Evolutionary conservation across 2,113 vertebrate genomes (phyloP), one percentile per base, ranked within the genome.

Genomic region (Martes martes): DNA sequence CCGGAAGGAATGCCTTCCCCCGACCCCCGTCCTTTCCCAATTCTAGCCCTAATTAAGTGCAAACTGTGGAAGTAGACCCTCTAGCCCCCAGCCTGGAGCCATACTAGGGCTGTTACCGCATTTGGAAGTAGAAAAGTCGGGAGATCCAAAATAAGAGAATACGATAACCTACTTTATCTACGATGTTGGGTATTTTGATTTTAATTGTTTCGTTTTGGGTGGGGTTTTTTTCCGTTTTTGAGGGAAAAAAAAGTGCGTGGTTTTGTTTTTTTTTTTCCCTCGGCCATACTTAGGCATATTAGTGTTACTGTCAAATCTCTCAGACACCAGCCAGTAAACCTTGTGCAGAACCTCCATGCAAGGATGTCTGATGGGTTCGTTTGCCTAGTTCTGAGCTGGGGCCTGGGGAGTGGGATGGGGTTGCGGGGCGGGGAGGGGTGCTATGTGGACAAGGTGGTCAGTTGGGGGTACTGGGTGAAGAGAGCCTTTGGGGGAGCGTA

Each of bases 51-150:
- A 65, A 78, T 65, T 96, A 84, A 39, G 42, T 65, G 69, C 84
- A 55, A 42, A 45, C 23, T 10, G 36, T 63, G 78, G 26, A 26
- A 55, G 16, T 73, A 14, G 76, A 21, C 67, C 83, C 45, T 45
- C 65, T 33, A 47, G n/a, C 31, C 33, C 90, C 79, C 15, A 1
- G 50, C 45, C 86, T 80, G 18, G 4, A 76, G 52, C 76, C 26
- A 26, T 52, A 39, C 71, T 61, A 50, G 93, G 63, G 52, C 65
- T 73, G 69, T 74, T 57, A 47, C 76, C 73, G 87, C 47, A 26
- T 92, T 91, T 94, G 94, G 89, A 78, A 90, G 96, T 47, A 61
- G 50, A 59, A 89, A 95, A 84, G 65, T 88, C 33, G 57, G 65
- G 81, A 65, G 80, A 80, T 81, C 82, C 90, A 39, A 97, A 96